Conservation (phyloP, 1,140 invertebrate genomes). For the Diorhabda sublineata region DNA sequence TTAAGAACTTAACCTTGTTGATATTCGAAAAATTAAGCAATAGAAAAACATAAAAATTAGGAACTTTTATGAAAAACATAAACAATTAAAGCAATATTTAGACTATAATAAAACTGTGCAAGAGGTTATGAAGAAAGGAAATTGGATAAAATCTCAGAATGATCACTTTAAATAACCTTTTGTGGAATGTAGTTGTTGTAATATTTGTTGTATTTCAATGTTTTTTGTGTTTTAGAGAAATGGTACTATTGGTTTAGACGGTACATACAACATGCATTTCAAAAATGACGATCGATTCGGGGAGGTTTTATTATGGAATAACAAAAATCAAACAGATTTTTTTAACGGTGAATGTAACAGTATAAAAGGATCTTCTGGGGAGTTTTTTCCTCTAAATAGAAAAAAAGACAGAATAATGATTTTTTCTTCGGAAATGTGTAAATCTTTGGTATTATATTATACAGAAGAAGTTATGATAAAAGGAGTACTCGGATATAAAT, state of each 20-base stretch:
- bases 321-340: conserved; percentile 50
- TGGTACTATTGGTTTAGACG: conserved; percentile 65
- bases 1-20: too few relatives aligned
- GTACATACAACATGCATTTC: conserved; percentile 68
- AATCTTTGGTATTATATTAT: conserved; percentile 57
- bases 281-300: conserved; percentile 55
- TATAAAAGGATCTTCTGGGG: conserved; percentile 58
- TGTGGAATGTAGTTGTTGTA: too few relatives aligned
- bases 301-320: conserved; percentile 53
- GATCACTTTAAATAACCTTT: too few relatives aligned
- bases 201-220: too few relatives aligned
- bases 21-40: too few relatives aligned
- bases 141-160: too few relatives aligned
- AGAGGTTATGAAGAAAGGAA: too few relatives aligned
- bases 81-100: too few relatives aligned
- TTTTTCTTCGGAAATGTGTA: conserved; percentile 68
- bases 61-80: too few relatives aligned
- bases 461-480: conserved; percentile 50
- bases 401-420: conserved; percentile 53
- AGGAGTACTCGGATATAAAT: conserved; percentile 57
- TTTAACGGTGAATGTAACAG: conserved; percentile 47
- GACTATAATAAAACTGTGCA: too few relatives aligned
- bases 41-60: too few relatives aligned
- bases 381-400: conserved; percentile 57
- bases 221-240: conserved; percentile 58